Evolutionary conservation across 2,888 invertebrate genomes (phyloP).

Genomic region (Hipparchia sbordonii): DNA sequence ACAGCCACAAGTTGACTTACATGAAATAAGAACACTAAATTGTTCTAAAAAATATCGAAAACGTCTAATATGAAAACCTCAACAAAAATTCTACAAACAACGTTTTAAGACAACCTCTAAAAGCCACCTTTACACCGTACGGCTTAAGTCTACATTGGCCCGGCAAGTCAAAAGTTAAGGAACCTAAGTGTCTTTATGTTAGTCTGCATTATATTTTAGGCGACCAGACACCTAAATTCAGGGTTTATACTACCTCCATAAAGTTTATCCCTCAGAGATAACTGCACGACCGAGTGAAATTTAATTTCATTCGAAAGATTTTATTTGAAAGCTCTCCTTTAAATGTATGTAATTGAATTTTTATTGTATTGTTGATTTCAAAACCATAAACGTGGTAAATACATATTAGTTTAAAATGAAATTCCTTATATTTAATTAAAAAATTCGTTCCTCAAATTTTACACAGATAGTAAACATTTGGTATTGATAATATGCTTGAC

Average conservation of each 20-base stretch:
- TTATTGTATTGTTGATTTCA: no score
- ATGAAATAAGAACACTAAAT: no score
- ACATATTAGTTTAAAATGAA: no score
- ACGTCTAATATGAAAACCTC: no score
- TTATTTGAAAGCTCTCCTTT: neutral
- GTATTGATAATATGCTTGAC: neutral
- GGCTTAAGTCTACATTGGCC: neutral
- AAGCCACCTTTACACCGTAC: conserved; percentile 2
- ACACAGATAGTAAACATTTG: neutral
- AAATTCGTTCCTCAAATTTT: neutral
- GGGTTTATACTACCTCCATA: conserved; percentile 11
- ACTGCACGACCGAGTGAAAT: conserved; percentile 1
- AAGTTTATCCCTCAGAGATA: conserved; percentile 4
- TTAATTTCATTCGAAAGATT: neutral
- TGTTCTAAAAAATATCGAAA: no score
- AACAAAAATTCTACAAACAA: neutral
- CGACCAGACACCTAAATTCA: conserved; percentile 22
- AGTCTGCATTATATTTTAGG: conserved; percentile 16
- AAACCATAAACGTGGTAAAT: no score
- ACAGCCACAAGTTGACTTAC: no score
- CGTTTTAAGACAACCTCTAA: neutral
- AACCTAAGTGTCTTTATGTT: conserved; percentile 4
- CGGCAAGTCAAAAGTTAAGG: neutral
- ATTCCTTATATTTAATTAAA: no score
- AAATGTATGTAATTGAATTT: neutral